Conservation (phyloP, 2,113 vertebrate species). For the Recurvirostra avosetta region DNA sequence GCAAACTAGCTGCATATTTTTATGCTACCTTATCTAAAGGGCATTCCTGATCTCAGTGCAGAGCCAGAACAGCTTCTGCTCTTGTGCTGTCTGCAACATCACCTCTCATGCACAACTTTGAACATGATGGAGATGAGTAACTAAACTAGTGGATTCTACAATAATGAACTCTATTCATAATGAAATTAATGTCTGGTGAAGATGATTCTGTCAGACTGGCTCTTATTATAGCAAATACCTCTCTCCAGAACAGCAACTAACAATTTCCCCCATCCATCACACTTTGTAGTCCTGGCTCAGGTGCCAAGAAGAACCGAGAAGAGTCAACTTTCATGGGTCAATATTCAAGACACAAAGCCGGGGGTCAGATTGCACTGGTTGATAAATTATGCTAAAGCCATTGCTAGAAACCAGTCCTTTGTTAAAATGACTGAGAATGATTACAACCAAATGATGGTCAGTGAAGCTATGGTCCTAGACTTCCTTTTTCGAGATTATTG, state of each 20-base stretch:
- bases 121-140: neutral
- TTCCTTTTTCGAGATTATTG: neutral
- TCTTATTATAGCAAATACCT: neutral
- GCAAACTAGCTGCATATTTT: neutral
- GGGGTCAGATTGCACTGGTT: neutral
- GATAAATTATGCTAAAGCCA: neutral
- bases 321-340: neutral
- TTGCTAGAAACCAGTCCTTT: conserved; percentile 13
- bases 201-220: neutral
- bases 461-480: neutral
- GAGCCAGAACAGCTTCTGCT: neutral
- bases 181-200: neutral
- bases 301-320: neutral
- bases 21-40: neutral
- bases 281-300: neutral
- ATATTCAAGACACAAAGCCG: neutral
- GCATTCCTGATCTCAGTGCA: neutral
- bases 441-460: neutral
- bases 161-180: neutral
- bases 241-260: neutral
- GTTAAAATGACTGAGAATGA: neutral
- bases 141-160: neutral
- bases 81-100: neutral
- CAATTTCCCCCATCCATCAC: neutral
- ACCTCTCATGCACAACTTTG: neutral